Evolutionary conservation across 2,888 invertebrate genomes (phyloP).

Genomic region (Rhabditoides inermis): DNA sequence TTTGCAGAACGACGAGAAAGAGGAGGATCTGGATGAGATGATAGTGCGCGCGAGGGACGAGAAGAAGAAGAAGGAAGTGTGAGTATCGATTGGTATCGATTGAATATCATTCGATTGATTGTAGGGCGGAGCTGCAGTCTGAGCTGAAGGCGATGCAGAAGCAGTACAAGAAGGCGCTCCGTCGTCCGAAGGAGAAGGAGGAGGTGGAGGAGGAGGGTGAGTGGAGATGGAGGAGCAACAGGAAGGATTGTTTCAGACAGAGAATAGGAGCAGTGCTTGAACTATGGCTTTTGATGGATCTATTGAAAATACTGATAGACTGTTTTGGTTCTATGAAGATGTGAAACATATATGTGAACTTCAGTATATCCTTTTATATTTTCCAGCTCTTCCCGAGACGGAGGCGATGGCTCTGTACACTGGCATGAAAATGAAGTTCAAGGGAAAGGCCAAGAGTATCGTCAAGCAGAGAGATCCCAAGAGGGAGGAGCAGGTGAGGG

Average conservation of each 20-base stretch:
- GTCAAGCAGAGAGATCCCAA: slow-evolving; percentile 38
- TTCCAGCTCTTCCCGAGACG: slow-evolving; percentile 27
- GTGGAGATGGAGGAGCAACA: neutral
- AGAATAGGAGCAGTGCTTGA: neutral
- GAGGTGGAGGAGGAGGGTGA: slow-evolving; percentile 47
- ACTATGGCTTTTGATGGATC: too few species aligned
- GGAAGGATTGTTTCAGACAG: neutral
- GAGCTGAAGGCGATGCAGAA: slow-evolving; percentile 37
- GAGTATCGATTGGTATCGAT: neutral
- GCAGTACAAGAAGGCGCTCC: slow-evolving; percentile 44
- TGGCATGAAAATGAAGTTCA: slow-evolving; percentile 41
- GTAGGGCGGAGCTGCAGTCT: slow-evolving; percentile 17
- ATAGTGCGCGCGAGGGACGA: slow-evolving; percentile 24
- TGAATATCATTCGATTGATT: too few species aligned
- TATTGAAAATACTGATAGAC: neutral
- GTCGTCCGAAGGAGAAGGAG: slow-evolving; percentile 43
- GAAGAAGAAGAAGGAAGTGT: slow-evolving; percentile 22
- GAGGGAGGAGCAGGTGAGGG: slow-evolving; percentile 36
- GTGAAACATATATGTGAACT: too few species aligned
- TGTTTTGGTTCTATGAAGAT: too few species aligned
- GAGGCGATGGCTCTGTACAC: slow-evolving; percentile 44
- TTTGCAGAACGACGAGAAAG: slow-evolving; percentile 16
- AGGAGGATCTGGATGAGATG: slow-evolving; percentile 25
- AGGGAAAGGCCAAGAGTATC: slow-evolving; percentile 29
- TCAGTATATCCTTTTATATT: neutral